Base-by-base conservation (phyloP, 2,888 invertebrate genomes). In the Amblyteles armatorius region DNA sequence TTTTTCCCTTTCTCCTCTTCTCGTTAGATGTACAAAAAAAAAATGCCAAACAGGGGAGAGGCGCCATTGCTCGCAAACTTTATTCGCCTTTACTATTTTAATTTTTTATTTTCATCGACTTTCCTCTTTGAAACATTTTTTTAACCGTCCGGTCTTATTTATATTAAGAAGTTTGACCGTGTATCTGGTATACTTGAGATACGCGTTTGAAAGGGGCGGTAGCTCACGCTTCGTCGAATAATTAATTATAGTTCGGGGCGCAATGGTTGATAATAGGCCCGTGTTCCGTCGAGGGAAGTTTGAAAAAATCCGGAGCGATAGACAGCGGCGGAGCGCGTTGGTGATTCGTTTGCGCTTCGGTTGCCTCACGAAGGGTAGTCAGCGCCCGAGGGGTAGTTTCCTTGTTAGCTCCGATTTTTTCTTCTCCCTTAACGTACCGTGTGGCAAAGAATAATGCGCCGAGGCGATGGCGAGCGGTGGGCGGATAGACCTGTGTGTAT, bases 361-460 rank as follows among this genome's bases (percentile, higher is more conserved):
- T 85, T 71, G 60, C 79, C 76, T 82, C 76, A 52, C 82, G 79
- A 79, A 79, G 57, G 79, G 79, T 79, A 67, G 79, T 82, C 69
- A 72, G 55, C 76, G 82, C 85, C 85, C 44, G 85, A 82, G 85
- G 85, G 85, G 82, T 85, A 72, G 76, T 79, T 85, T 82, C 76
- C 85, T 85, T 79, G 85, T 85, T 85, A 85, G 82, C 82, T 72
- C 72, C 79, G 85, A 82, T 85, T 85, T 85, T 85, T 85, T 82
- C 82, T 82, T 71, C 82, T 82, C 79, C 79, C 67, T 77, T 68
- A 71, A 67, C 29, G 55, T 60, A 22, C 29, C 36, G 67, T 60
- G 44, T 55, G 19, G 57, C 26, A 29, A 76, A 52, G 71, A 79
- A 82, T 85, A 82, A 82, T 79, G 73, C 57, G 69, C 26, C 50